phyloP scores from a whole-genome alignment of 2,113 vertebrate species.

The Cranoglanis bouderius region DNA sequence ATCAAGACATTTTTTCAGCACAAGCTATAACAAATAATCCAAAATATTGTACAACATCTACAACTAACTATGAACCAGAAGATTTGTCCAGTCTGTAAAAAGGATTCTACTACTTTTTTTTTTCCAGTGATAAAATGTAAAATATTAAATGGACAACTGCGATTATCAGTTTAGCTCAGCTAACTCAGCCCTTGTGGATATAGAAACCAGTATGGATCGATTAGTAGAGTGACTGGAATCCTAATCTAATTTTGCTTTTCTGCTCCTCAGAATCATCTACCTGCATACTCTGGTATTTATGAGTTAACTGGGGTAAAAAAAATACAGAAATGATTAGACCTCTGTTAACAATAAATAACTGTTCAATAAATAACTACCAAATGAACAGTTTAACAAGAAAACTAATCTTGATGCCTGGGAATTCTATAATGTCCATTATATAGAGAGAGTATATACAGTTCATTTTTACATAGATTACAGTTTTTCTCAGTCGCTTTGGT shows the following conservation, averaged over 20 bases:
- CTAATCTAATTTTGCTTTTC: too few relatives aligned
- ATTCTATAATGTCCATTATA: neutral
- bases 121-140: neutral
- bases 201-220: neutral
- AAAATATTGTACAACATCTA: neutral
- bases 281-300: neutral
- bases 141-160: neutral
- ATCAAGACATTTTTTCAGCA: neutral
- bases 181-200: neutral
- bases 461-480: too few relatives aligned
- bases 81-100: neutral
- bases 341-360: neutral
- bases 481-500: too few relatives aligned
- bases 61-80: neutral
- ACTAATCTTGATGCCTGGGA: neutral
- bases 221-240: too few relatives aligned
- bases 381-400: neutral
- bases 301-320: neutral
- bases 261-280: neutral
- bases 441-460: too few relatives aligned
- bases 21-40: too few relatives aligned
- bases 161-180: too few relatives aligned
- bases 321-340: neutral
- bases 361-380: neutral
- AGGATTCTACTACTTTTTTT: neutral